Conservation (phyloP, 1,140 invertebrate genomes). For the Pseudobourletiella spinata region DNA sequence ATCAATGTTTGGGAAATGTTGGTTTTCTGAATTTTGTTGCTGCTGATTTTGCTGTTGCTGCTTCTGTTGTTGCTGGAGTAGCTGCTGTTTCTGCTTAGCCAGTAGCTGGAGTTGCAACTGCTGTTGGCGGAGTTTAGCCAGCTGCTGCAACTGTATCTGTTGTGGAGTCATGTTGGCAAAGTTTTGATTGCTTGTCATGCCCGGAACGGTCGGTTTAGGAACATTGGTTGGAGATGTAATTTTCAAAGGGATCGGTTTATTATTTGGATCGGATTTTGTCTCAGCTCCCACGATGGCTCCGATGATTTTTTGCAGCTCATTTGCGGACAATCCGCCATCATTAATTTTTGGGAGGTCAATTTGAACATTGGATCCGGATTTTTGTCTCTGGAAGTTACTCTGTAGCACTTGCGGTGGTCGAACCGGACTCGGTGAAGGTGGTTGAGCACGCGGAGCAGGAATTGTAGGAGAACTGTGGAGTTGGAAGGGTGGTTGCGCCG, state of each 20-base stretch:
- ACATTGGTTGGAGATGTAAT: no score
- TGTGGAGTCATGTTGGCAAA: no score
- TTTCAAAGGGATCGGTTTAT: background rate
- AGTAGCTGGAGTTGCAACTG: no score
- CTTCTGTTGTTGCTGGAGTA: background rate
- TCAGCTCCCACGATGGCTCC: conserved; percentile 17
- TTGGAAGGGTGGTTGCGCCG: background rate
- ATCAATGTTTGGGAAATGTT: background rate
- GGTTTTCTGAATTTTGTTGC: background rate
- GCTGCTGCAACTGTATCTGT: no score
- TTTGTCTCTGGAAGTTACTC: no score
- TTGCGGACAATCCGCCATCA: conserved; percentile 4
- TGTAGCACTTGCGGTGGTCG: no score
- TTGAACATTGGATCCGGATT: background rate
- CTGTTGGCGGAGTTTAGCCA: no score
- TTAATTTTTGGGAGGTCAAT: background rate
- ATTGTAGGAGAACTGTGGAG: no score
- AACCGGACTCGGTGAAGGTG: no score
- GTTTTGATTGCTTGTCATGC: background rate
- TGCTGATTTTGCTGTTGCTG: background rate
- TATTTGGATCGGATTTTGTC: background rate
- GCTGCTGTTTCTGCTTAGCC: background rate
- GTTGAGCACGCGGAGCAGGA: no score
- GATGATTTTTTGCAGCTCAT: conserved; percentile 18
- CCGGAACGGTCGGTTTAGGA: no score